Evolutionary conservation across 1,140 invertebrate species (phyloP).

Genomic region (Battus philenor): DNA sequence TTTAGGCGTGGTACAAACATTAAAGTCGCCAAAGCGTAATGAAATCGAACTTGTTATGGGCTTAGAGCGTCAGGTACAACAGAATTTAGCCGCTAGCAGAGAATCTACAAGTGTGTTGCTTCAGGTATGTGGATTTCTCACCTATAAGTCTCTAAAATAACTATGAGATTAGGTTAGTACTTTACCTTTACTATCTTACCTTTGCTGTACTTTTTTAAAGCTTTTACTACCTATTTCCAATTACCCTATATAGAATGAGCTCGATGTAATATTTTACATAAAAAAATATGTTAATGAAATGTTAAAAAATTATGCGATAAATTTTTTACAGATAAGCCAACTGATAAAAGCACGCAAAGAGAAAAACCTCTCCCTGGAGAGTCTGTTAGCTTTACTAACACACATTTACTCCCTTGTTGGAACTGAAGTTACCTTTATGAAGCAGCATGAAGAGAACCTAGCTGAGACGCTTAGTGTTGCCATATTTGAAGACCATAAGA

Average conservation of each 20-base stretch:
- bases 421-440: constrained; percentile 75
- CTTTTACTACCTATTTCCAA: too few species aligned
- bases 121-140: constrained; percentile 76
- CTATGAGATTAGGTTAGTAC: too few species aligned
- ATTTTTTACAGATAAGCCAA: constrained; percentile 75
- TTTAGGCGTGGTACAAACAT: constrained; percentile 76
- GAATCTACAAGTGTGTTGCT: constrained; percentile 78
- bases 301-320: too few species aligned
- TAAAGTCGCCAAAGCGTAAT: constrained; percentile 76
- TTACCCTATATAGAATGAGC: too few species aligned
- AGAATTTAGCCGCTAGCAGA: constrained; percentile 77
- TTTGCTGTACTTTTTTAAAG: too few species aligned
- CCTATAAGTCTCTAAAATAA: too few species aligned
- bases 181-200: too few species aligned
- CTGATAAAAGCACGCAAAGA: constrained; percentile 77
- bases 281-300: too few species aligned
- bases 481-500: constrained; percentile 78
- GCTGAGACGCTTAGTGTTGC: constrained; percentile 75
- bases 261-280: too few species aligned
- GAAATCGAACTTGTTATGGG: constrained; percentile 76
- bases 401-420: constrained; percentile 80
- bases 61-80: constrained; percentile 77
- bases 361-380: constrained; percentile 76
- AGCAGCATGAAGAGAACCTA: constrained; percentile 75
- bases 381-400: constrained; percentile 78